A percentile compares a stretch with the other conserved stretches of the same genome.
Evolutionary conservation across 2,113 vertebrate genomes (phyloP).

Genomic region (Pachyramphus minor): DNA sequence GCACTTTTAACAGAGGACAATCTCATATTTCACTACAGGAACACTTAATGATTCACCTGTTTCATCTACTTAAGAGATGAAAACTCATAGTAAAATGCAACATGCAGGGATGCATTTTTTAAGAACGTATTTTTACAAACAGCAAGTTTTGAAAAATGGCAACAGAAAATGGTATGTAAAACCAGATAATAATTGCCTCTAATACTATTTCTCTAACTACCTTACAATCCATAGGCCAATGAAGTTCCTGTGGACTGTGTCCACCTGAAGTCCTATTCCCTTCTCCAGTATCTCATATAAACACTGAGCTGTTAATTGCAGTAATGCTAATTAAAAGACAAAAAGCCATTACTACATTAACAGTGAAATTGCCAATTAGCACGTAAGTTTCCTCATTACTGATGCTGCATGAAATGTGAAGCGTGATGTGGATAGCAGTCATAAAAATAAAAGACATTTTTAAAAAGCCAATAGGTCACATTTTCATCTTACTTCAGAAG

Average conservation of each 20-base stretch:
- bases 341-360: conserved; percentile 58
- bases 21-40: neutral
- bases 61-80: neutral
- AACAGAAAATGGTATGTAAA: neutral
- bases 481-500: neutral
- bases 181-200: neutral
- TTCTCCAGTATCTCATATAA: neutral
- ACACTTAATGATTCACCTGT: neutral
- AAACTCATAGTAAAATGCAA: neutral
- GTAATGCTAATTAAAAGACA: conserved; percentile 68
- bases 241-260: neutral
- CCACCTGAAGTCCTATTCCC: neutral
- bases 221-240: neutral
- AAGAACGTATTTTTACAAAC: neutral
- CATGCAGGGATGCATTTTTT: neutral
- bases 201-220: neutral
- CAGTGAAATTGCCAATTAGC: conserved; percentile 66
- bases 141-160: neutral
- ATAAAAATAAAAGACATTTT: neutral
- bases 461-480: neutral
- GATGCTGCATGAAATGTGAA: neutral
- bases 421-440: neutral
- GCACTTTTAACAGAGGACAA: neutral
- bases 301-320: conserved; percentile 62
- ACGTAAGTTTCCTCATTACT: conserved; percentile 50